Conservation (phyloP, 2,888 invertebrate species). For the Gastracanthus pulcherrimus region DNA sequence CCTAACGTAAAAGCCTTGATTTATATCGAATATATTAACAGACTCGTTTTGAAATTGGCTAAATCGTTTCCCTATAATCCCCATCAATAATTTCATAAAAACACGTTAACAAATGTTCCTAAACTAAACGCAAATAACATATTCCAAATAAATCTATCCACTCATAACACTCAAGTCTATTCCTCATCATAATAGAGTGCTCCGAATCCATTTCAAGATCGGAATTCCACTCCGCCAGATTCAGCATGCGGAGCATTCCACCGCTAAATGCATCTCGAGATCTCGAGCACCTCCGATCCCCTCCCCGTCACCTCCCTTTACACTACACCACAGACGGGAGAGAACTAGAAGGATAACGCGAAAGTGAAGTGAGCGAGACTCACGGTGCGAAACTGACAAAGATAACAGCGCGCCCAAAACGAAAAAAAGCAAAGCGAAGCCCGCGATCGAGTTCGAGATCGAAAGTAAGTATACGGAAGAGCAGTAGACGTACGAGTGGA, state of each 20-base stretch:
- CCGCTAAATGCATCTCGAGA: constrained; percentile 19
- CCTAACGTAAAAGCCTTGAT: too few species aligned
- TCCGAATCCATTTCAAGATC: neutral
- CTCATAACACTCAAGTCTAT: neutral
- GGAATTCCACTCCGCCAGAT: constrained; percentile 29
- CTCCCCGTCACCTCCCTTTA: neutral
- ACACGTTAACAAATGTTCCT: too few species aligned
- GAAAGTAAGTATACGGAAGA: constrained; percentile 12
- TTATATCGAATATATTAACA: too few species aligned
- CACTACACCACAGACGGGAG: neutral
- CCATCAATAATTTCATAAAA: too few species aligned
- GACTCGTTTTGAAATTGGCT: too few species aligned
- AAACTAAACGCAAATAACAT: too few species aligned
- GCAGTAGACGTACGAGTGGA: neutral
- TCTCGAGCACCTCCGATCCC: neutral
- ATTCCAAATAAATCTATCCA: neutral
- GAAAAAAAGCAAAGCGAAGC: neutral
- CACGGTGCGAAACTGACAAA: neutral
- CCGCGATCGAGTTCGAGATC: constrained; percentile 14
- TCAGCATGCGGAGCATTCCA: constrained; percentile 22
- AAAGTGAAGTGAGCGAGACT: neutral
- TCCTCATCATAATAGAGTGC: neutral
- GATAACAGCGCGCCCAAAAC: neutral
- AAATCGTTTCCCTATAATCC: too few species aligned
- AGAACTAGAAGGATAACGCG: neutral